Evolutionary conservation across 2,888 invertebrate species (phyloP).

Genomic region (Platycheirus rosarum): DNA sequence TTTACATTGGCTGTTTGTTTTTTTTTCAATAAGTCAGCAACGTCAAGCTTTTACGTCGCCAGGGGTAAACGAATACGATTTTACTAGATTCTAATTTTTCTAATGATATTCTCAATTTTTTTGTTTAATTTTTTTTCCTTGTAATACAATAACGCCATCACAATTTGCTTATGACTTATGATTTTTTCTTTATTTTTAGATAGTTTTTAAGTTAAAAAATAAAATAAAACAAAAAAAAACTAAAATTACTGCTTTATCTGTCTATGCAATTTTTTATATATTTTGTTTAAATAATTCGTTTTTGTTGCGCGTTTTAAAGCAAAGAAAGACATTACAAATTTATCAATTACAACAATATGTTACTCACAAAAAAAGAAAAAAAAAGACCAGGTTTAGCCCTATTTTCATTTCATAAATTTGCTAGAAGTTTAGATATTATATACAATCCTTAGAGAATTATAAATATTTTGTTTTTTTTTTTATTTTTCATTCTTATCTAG

Average conservation of each 20-base stretch:
- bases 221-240: too few relatives aligned
- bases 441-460: constrained; percentile 54
- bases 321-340: constrained; percentile 66
- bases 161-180: constrained; percentile 71
- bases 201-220: constrained; percentile 61
- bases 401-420: constrained; percentile 54
- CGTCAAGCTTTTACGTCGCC: constrained; percentile 30
- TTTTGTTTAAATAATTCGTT: constrained; percentile 49
- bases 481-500: constrained; percentile 48
- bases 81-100: constrained; percentile 60
- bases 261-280: constrained; percentile 66
- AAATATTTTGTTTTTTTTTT: constrained; percentile 33
- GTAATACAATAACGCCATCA: constrained; percentile 70
- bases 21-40: constrained; percentile 19
- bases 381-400: constrained; percentile 65
- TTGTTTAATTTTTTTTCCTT: not conserved
- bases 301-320: constrained; percentile 67
- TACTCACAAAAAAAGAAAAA: constrained; percentile 32
- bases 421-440: constrained; percentile 50
- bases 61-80: constrained; percentile 68
- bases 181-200: constrained; percentile 51
- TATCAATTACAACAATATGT: constrained; percentile 46
- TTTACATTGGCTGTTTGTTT: constrained; percentile 69
- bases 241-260: too few relatives aligned
- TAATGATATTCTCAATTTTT: constrained; percentile 56